Evolutionary conservation across 2,113 vertebrate species (phyloP), one percentile per base, ranked within the genome.

Genomic region (Ursus arctos): DNA sequence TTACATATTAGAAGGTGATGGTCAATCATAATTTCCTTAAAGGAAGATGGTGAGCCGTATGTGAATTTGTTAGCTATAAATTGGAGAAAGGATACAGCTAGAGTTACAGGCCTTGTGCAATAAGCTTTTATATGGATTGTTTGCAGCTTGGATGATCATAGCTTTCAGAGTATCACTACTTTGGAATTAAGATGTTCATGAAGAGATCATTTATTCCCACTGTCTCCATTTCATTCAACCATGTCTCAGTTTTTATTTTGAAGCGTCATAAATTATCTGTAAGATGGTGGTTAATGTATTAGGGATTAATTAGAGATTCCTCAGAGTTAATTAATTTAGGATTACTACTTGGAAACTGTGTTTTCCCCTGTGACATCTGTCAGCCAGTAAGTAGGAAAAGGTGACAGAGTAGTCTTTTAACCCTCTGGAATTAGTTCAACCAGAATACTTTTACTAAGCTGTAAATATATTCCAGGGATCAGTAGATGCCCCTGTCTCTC

Each of bases 101-200:
- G 53, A 74, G 65, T 81, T 84, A 49, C 15, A 89, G 72, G 28
- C 49, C 49, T 33, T 69, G 2, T 67, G 57, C 51, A 14, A 0
- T 69, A 55, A 57, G 40, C 26, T 88, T 21, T 61, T 47, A 14
- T 3, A 31, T n/a, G 8, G 16, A 18, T 67, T 72, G 0, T 88
- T 93, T 91, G 67, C 16, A 94, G 33, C 71, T 93, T 76, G 51
- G 16, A 21, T 90, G 33, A 53, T 79, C 80, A 31, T 69, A 43
- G 69, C 76, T 87, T 93, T 53, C 40, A 76, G 24, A 87, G 15
- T 81, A 81, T 57, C 18, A 67, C 9, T 53, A 47, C 21, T 79
- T 88, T 92, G 11, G n/a, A 77, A n/a, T 95, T 81, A 49, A 88
- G 61, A 80, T 91, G 49, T 59, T 94, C 47, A 61, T 97, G 33